Conservation (phyloP, 2,113 vertebrate species). For the Nipponia nippon region DNA sequence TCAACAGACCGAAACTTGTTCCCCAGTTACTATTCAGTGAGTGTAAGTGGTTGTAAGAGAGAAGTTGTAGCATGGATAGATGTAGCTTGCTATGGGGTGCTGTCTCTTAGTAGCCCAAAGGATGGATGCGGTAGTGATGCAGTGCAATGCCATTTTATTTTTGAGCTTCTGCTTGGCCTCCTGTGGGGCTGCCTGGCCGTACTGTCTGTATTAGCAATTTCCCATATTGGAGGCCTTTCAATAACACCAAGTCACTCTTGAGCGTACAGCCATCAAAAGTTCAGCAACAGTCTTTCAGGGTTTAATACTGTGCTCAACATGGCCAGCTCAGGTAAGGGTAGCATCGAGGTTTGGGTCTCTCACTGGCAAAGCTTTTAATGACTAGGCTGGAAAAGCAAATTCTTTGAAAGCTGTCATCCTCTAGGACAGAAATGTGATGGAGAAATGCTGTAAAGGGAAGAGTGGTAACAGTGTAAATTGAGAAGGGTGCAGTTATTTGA, state of each 20-base stretch:
- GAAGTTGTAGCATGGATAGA: not conserved
- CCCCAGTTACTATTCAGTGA: not conserved
- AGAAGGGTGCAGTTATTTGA: not conserved
- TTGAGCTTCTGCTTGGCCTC: not conserved
- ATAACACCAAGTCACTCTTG: not conserved
- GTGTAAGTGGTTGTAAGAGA: not conserved
- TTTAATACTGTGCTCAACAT: not conserved
- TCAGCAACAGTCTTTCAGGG: not conserved
- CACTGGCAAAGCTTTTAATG: not conserved
- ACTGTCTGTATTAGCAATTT: not conserved
- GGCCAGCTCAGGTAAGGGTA: not conserved
- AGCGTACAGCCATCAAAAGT: not conserved
- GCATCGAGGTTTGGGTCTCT: not conserved
- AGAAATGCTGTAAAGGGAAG: not conserved
- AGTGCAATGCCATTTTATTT: not conserved
- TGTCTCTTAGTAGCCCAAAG: not conserved
- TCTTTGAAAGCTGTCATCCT: not conserved
- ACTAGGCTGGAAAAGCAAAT: not conserved
- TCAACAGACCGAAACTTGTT: not conserved
- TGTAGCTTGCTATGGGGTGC: not conserved
- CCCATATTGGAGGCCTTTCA: not conserved
- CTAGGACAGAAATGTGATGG: not conserved
- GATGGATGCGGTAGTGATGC: not conserved
- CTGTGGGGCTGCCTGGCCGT: not conserved
- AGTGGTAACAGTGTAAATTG: not conserved